These are phyloP conservation scores for Plemyria rubiginata DNA, from an alignment of 2,888 invertebrate species.

Conservation along the genomic window DNA sequence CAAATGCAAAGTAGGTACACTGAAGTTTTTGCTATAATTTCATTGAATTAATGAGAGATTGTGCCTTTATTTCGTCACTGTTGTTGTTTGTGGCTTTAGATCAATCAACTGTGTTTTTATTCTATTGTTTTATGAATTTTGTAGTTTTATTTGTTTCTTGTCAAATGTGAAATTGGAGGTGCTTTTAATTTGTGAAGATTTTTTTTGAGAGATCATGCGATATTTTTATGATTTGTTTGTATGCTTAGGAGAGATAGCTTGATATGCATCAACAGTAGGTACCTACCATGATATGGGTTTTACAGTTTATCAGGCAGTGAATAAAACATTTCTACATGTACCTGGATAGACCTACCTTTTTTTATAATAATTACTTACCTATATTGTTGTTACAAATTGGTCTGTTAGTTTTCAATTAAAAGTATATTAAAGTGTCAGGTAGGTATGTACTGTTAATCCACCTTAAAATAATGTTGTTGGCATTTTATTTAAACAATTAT, in stretches of 20 bases:
- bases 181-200: slow-evolving; percentile 66
- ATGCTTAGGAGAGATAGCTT: slow-evolving; percentile 44
- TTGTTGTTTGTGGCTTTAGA: neutral
- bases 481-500: slow-evolving; percentile 77
- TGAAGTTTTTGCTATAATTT: neutral
- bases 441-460: slow-evolving; percentile 61
- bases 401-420: slow-evolving; percentile 1
- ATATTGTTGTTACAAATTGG: neutral
- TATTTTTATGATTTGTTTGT: slow-evolving; percentile 62
- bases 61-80: neutral
- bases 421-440: slow-evolving; percentile 9
- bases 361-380: neutral
- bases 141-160: slow-evolving; percentile 52
- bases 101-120: slow-evolving; percentile 17
- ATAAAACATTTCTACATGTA: neutral
- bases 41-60: slow-evolving; percentile 2
- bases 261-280: slow-evolving; percentile 15
- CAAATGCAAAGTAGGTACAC: no score
- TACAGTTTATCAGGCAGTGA: slow-evolving; percentile 37
- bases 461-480: slow-evolving; percentile 57
- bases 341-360: neutral
- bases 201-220: slow-evolving; percentile 65
- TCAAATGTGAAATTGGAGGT: slow-evolving; percentile 67
- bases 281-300: slow-evolving; percentile 13
- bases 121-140: slow-evolving; percentile 27